Evolutionary conservation across 2,797 vertebrate genomes (phyloP), one percentile per base, ranked within the genome.

Genomic region (Pseudopleuronectes americanus): DNA sequence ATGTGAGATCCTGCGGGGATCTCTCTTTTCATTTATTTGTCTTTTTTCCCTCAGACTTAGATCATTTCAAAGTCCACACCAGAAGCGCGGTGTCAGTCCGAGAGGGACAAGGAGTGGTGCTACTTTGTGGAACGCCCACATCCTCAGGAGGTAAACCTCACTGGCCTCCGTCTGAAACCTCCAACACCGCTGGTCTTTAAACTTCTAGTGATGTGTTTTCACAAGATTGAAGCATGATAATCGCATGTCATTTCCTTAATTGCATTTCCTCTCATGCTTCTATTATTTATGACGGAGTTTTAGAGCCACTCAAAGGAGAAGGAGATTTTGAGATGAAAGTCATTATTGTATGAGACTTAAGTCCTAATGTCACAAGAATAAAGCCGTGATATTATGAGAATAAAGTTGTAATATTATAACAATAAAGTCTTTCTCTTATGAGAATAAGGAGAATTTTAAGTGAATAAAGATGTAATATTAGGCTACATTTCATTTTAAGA

Each of bases 101-200:
- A n/a, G 96, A 97, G 77, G 97, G 97, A 45, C 97, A 99, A 90
- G 97, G 97, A 13, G 96, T 99, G 0, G 97, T 99, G 85, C 89
- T 98, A 76, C 94, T 99, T 28, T 99, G 97, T 2, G 97, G 97
- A 48, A 95, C 95, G 5, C 92, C 96, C 0, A 94, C 95, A 21
- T 96, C 95, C 64, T 93, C 96, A 0, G 96, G 95, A 95, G 97
- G 97, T 98, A 92, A 95, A 77, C 36, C 36, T 61, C 31, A 52
- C 47, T 22, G 3, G 22, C 52, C 17, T 65, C 68, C 19, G 24
- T 43, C 45, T 60, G 5, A 12, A 10, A 21, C 33, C 24, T 57
- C 14, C 19, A 41, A 51, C 45, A 9, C 28, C 23, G 3, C 22
- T 21, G n/a, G n/a, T 66, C 3, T 54, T 48, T 56, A 12, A 43